Evolutionary conservation across 2,797 vertebrate species (phyloP).

Genomic region (Podargus strigoides): DNA sequence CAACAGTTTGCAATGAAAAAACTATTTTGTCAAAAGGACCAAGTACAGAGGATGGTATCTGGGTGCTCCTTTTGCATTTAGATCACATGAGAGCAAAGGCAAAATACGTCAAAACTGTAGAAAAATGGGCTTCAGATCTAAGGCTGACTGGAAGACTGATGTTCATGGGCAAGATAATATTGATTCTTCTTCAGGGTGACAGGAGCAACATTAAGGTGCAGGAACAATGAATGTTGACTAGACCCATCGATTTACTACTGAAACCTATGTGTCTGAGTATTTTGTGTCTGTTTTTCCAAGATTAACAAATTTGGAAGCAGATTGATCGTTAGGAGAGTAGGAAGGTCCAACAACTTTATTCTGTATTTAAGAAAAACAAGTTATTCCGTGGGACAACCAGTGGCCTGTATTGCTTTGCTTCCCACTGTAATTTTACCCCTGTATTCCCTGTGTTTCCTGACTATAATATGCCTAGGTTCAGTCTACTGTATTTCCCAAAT

Average conservation of each 20-base stretch:
- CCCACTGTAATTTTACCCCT: neutral
- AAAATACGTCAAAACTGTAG: constrained; percentile 78
- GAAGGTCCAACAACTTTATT: neutral
- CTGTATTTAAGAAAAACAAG: neutral
- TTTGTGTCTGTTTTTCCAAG: constrained; percentile 34
- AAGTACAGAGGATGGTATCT: constrained; percentile 57
- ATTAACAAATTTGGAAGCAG: constrained; percentile 15
- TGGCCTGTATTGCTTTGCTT: neutral
- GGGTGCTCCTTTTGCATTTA: constrained; percentile 78
- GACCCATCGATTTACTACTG: constrained; percentile 35
- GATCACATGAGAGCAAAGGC: constrained; percentile 85
- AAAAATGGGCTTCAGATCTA: constrained; percentile 81
- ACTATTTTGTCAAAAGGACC: constrained; percentile 12
- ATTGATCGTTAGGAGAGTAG: constrained; percentile 1
- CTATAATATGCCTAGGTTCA: neutral
- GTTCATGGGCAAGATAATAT: constrained; percentile 79
- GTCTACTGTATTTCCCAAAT: neutral
- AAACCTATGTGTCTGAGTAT: constrained; percentile 15
- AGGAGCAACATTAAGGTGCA: constrained; percentile 80
- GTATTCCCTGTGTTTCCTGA: neutral
- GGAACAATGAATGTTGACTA: constrained; percentile 37
- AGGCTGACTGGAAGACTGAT: constrained; percentile 81
- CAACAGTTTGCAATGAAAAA: constrained; percentile 7
- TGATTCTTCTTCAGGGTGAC: constrained; percentile 83
- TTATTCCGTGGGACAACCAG: neutral